A percentile compares a stretch with the other conserved stretches of the same genome.
Conservation (phyloP, 2,888 invertebrate species). For the Agonopterix subpropinquella region DNA sequence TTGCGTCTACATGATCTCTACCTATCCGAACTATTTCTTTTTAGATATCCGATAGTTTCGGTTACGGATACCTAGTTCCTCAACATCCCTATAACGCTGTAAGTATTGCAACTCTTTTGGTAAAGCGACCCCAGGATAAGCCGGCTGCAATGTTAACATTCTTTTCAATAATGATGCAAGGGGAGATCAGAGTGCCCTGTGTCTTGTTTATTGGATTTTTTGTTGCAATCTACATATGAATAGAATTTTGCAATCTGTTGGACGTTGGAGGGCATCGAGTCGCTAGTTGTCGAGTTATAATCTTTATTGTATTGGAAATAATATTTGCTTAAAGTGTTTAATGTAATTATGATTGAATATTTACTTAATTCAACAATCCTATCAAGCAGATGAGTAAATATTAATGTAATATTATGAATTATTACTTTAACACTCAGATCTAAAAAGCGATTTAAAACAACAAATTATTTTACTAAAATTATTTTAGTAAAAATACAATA, state of each 20-base stretch:
- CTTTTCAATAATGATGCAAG: constrained; percentile 70
- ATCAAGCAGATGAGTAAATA: too few relatives aligned
- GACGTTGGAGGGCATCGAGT: constrained; percentile 48
- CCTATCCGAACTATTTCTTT: too few relatives aligned
- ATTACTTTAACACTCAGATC: too few relatives aligned
- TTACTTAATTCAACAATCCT: too few relatives aligned
- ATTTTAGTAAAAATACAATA: too few relatives aligned
- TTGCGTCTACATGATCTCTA: too few relatives aligned
- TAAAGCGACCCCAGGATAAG: constrained; percentile 68
- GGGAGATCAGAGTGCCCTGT: constrained; percentile 58
- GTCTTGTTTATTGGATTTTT: constrained; percentile 76
- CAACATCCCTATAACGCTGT: too few relatives aligned
- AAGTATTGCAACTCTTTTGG: constrained; percentile 61
- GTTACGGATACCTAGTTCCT: too few relatives aligned
- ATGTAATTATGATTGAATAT: neutral
- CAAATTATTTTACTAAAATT: too few relatives aligned
- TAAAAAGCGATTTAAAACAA: too few relatives aligned
- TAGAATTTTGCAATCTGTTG: constrained; percentile 64
- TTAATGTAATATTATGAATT: too few relatives aligned
- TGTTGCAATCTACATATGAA: constrained; percentile 75
- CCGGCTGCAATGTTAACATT: constrained; percentile 70
- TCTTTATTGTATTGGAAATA: constrained; percentile 17
- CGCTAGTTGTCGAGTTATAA: constrained; percentile 29
- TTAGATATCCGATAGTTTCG: too few relatives aligned
- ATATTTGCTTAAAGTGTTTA: neutral